Percentiles rank a stretch among this genome's conserved stretches.
Conservation (phyloP, 2,113 vertebrate species). For the Irena cyanogastra region DNA sequence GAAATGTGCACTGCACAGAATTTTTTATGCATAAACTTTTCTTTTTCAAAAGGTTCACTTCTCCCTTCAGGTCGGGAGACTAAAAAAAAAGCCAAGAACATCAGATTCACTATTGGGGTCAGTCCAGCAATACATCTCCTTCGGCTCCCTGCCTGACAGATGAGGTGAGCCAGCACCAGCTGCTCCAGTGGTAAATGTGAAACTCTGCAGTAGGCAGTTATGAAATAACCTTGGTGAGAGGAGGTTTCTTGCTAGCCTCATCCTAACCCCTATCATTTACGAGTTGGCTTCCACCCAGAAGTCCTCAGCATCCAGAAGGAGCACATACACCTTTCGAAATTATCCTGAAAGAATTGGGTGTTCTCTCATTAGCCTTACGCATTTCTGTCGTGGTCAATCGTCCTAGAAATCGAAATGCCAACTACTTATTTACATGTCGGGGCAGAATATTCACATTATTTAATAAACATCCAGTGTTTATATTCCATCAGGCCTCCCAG, state of each 20-base stretch:
- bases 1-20: not conserved
- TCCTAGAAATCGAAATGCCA: not conserved
- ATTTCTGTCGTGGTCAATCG: not conserved
- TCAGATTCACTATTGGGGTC: constrained; percentile 3
- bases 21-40: constrained; percentile 22
- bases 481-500: not conserved
- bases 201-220: constrained; percentile 46
- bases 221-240: constrained; percentile 41
- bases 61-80: constrained; percentile 3
- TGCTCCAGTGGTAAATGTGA: constrained; percentile 25
- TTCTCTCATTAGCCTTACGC: not conserved
- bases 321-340: not conserved
- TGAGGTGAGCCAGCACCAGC: constrained; percentile 57
- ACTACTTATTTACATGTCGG: not conserved
- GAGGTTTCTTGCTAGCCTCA: not conserved
- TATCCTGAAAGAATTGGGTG: not conserved
- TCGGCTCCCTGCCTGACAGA: constrained; percentile 26
- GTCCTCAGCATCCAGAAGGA: not conserved
- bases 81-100: not conserved
- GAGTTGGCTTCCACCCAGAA: not conserved
- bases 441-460: constrained; percentile 9
- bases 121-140: constrained; percentile 41
- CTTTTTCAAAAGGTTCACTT: constrained; percentile 31
- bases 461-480: constrained; percentile 17
- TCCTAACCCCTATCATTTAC: constrained; percentile 13